A percentile compares a stretch with the other conserved stretches of the same genome.
phyloP scores from a whole-genome alignment of 2,888 invertebrate genomes.

The Argynnis bischoffii region DNA sequence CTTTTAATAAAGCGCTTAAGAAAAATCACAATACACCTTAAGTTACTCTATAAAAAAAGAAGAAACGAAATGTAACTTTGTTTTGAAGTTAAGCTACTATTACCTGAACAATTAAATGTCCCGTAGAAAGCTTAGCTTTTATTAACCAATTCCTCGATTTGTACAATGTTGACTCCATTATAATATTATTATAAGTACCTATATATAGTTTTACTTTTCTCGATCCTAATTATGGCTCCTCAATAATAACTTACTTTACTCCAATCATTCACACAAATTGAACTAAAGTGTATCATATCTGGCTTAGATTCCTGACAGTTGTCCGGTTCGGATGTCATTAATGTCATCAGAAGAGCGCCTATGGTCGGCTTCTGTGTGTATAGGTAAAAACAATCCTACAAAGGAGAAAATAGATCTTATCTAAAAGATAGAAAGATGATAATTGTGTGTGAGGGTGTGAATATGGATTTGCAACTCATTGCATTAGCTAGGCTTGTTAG shows the following conservation, averaged over 20 bases:
- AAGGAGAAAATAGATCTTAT: conserved; percentile 47
- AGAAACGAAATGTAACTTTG: no score
- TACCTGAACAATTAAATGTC: no score
- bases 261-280: neutral
- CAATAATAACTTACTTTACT: neutral
- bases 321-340: conserved; percentile 74
- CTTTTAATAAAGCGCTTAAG: no score
- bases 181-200: no score
- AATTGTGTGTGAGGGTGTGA: conserved; percentile 38
- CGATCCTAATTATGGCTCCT: no score
- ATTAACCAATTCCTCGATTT: no score
- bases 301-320: conserved; percentile 49
- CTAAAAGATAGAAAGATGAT: conserved; percentile 46
- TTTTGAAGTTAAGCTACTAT: no score
- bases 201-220: no score
- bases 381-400: conserved; percentile 13
- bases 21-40: no score
- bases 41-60: no score
- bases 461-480: conserved; percentile 73
- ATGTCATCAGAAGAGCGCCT: conserved; percentile 69
- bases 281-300: neutral
- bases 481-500: conserved; percentile 81
- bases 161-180: no score
- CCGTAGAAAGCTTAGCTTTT: no score
- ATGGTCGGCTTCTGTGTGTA: conserved; percentile 66